Evolutionary conservation across 2,888 invertebrate species (phyloP), one percentile per base, ranked within the genome.

Genomic region (Tineola bisselliella): DNA sequence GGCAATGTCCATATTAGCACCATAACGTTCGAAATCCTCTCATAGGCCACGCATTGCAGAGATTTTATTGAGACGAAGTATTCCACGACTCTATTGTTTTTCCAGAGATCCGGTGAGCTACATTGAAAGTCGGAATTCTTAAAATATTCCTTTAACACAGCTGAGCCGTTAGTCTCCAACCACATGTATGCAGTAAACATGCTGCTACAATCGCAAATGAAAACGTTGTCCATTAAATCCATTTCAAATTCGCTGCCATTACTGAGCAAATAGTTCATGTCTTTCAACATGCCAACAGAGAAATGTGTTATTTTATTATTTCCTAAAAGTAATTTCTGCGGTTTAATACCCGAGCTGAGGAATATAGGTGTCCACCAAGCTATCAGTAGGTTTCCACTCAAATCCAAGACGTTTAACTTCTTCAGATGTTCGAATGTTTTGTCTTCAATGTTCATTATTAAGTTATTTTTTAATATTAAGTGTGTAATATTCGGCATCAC

Each of bases 241-340:
- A 90, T 74, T 56, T 75, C 69, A 0, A 78, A 66, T 10, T 54
- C 19, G 15, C 66, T 69, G 12, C 67, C 69, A n/a, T 72, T 72
- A 64, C 81, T 78, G 33, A 86, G 66, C 54, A 90, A 69, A 63
- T 79, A 83, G 33, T 73, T 72, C 33, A 90, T 84, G 69, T 90
- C 90, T 66, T 86, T 73, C 59, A 90, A 74, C 90, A 90, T 90
- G n/a, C 83, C 82, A 10, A 80, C 63, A 12, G 88, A 88, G 30
- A 90, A 81, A 65, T 87, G 84, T 17, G 87, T 81, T 62, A 90
- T 79, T 73, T 89, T 89, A 66, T 90, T 90, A 59, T 88, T 81
- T 8, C 75, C 78, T n/a, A 88, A 67, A 54, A 78, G 74, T 1
- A 90, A 62, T 33, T 69, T 76, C 11, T 67, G 66, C 3, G 90